Base-by-base conservation (phyloP, 2,888 invertebrate species). In the Acanthococcus lagerstroemiae region DNA sequence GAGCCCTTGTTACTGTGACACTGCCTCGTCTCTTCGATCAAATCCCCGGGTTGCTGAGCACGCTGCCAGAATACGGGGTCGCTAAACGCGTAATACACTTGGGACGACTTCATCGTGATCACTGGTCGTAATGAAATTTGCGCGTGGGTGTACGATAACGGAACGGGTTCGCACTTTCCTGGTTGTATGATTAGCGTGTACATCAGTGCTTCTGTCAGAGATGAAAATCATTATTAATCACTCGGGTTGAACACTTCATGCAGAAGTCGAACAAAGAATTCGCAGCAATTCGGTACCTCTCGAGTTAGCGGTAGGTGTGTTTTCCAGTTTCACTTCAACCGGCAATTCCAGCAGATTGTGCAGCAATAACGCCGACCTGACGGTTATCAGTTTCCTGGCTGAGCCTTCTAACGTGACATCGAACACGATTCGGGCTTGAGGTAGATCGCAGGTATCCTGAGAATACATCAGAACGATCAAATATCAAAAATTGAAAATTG, bases 401-500 rank as follows among this genome's bases (percentile, higher is more conserved):
- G 93, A 92, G 0, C 95, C 95, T 76, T 95, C 93, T 69, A 95
- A 79, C 0, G 88, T 85, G 19, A 99, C 91, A 71, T 90, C 90
- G 74, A 96, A 89, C 54, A 97, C 92, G 25, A 97, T 81, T 61
- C 95, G 83, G 0, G 90, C 88, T 71, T 84, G 81, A 5, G 72
- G 71, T 45, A 73, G 65, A 66, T 73, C 72, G 24, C 74, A 72
- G 15, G 52, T 44, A 22, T 63, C 63, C 63, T 63, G 25, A 4
- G 37, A 30, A 17, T 6, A 52, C 12, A 52, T 21, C 44, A 44
- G 5, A 1, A 57, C 45, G 21, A 37, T 21, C 21, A 9, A 9
- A 44, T 57, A 21, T n/a, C 12, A 4, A 52, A 4, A 52, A 6
- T 17, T 22, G 19, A 52, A 12, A 4, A 52, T 52, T 30, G 2